phyloP scores from a whole-genome alignment of 92 coral and sea anemone genomes.

The Porites divaricata region DNA sequence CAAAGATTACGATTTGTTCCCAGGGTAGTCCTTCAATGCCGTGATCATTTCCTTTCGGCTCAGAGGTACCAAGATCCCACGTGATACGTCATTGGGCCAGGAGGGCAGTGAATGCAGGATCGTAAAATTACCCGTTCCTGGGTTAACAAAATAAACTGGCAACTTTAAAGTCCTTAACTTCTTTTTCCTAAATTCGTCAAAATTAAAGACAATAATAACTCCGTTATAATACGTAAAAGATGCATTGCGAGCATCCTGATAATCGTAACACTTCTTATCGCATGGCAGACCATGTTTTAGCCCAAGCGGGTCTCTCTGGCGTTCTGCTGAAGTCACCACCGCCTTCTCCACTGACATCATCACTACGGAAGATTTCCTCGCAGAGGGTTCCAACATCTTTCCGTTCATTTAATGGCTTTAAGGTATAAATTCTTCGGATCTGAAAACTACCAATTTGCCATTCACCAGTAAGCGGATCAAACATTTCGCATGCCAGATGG shows the following conservation, averaged over 20 bases:
- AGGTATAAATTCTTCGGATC: neutral
- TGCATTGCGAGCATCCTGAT: neutral
- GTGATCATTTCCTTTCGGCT: conserved; percentile 52
- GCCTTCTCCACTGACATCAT: neutral
- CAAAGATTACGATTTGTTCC: neutral
- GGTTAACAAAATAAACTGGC: conserved; percentile 22
- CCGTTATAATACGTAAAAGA: conserved; percentile 2
- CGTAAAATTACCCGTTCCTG: conserved; percentile 21
- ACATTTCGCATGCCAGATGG: conserved; percentile 38
- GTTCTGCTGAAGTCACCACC: neutral
- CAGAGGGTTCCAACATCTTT: neutral
- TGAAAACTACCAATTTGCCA: conserved; percentile 40
- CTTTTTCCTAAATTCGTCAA: neutral
- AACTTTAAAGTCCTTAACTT: neutral
- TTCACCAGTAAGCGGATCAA: conserved; percentile 48
- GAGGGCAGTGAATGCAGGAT: conserved; percentile 15
- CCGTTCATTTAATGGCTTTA: neutral
- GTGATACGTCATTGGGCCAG: conserved; percentile 33
- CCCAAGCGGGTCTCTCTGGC: neutral
- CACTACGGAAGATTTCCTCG: neutral
- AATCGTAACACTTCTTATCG: neutral
- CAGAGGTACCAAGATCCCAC: conserved; percentile 37
- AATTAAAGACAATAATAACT: neutral
- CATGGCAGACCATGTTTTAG: neutral
- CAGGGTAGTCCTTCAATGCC: conserved; percentile 35